Evolutionary conservation across 1,140 invertebrate genomes (phyloP).

Genomic region (Solen grandis): DNA sequence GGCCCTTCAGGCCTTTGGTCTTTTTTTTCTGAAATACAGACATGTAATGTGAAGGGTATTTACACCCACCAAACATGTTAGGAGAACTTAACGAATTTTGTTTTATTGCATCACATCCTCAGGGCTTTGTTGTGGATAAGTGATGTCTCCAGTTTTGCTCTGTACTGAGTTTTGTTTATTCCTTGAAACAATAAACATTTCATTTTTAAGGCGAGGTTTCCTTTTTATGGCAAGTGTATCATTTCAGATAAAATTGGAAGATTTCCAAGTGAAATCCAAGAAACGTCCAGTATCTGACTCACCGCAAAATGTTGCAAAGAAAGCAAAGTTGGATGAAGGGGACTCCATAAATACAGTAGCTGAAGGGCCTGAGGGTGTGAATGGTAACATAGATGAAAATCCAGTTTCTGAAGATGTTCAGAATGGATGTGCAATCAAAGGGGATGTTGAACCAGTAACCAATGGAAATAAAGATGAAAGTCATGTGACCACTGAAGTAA

Average conservation of each 20-base stretch:
- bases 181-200: no score
- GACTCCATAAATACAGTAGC: no score
- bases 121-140: no score
- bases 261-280: constrained; percentile 9
- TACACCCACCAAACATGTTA: no score
- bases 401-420: neutral
- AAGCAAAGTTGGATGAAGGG: constrained; percentile 8
- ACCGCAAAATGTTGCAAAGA: neutral
- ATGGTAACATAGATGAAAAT: neutral
- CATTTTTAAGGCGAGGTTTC: no score
- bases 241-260: constrained; percentile 66
- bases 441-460: neutral
- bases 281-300: neutral
- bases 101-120: no score
- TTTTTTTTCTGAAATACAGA: no score
- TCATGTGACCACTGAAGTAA: neutral
- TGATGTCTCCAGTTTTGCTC: no score
- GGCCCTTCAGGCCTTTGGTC: no score
- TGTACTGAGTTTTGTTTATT: no score
- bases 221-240: neutral
- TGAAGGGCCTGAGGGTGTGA: neutral
- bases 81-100: no score
- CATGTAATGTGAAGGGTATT: no score
- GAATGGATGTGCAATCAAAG: neutral
- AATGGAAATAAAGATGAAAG: neutral